A percentile compares a stretch with the other conserved stretches of the same genome.
Evolutionary conservation across 2,113 vertebrate species (phyloP).

Genomic region (Corythornis vintsioides): DNA sequence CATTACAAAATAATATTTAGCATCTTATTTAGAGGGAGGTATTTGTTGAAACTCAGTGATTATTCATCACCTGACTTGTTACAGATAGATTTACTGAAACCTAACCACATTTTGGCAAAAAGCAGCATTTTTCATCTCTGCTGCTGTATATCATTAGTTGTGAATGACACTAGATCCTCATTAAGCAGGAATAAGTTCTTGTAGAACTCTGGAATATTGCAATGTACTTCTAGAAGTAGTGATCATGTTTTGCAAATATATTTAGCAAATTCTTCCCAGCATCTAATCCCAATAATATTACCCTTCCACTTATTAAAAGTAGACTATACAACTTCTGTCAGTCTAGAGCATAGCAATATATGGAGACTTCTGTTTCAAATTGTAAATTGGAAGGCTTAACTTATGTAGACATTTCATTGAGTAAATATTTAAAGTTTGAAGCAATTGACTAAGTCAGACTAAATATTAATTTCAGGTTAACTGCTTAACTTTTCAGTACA

Average conservation of each 20-base stretch:
- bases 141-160: not conserved
- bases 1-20: not conserved
- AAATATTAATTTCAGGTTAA: slow-evolving; percentile 1
- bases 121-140: not conserved
- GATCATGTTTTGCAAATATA: not conserved
- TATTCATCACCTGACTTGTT: not conserved
- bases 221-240: not conserved
- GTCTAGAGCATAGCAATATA: not conserved
- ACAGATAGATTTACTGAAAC: not conserved
- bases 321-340: not conserved
- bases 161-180: not conserved
- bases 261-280: not conserved
- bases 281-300: not conserved
- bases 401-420: not conserved
- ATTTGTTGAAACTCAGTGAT: not conserved
- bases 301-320: not conserved
- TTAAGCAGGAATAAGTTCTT: not conserved
- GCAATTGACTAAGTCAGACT: not conserved
- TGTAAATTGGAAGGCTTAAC: not conserved
- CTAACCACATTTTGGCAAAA: not conserved
- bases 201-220: not conserved
- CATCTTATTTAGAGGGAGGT: not conserved
- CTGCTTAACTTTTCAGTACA: not conserved
- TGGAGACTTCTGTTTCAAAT: not conserved
- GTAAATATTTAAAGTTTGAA: slow-evolving; percentile 24